Base-by-base conservation (phyloP, 2,888 invertebrate genomes). In the Macaria notata region DNA sequence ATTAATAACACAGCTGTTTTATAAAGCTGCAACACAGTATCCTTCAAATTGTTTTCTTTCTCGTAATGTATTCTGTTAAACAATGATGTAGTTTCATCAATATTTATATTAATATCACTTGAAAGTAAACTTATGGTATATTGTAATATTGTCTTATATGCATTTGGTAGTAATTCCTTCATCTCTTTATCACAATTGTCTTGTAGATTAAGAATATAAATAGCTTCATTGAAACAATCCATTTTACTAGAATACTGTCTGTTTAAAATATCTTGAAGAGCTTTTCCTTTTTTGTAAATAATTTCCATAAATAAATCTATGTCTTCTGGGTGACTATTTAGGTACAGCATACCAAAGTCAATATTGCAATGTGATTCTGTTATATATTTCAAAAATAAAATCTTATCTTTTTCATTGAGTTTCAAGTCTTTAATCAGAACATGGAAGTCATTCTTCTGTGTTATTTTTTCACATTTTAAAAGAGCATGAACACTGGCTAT, bases 211-310 rank as follows among this genome's bases (percentile, higher is more conserved):
- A 67, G 43, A 71, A 66, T 49, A 86, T 54, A 83, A 39, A 81
- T 63, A 9, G 76, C 79, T 67, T 87, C 78, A 56, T 75, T 65
- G 0, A 84, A 63, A 60, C 76, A 81, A 49, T 79, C 76, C 42
- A 62, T 64, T 65, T 82, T 86, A 63, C 84, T 71, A 46, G 81
- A 77, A 72, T 88, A 86, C 62, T 83, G 83, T 54, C 86, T 80
- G 7, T 64, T 73, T 38, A 76, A 62, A 47, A 81, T 66, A 59
- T 80, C 69, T 62, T 76, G 61, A 42, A 88, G 59, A 52, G 72
- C 76, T 9, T 62, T 55, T 0, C 84, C 57, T 62, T 79, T 83
- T 48, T 73, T 64, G 60, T 70, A 62, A 7, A 88, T 52, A 4
- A 76, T 62, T 44, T 75, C 69, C 49, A 75, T 54, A 45, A 82